phyloP scores from a whole-genome alignment of 2,888 invertebrate genomes.

The Hyles lineata region DNA sequence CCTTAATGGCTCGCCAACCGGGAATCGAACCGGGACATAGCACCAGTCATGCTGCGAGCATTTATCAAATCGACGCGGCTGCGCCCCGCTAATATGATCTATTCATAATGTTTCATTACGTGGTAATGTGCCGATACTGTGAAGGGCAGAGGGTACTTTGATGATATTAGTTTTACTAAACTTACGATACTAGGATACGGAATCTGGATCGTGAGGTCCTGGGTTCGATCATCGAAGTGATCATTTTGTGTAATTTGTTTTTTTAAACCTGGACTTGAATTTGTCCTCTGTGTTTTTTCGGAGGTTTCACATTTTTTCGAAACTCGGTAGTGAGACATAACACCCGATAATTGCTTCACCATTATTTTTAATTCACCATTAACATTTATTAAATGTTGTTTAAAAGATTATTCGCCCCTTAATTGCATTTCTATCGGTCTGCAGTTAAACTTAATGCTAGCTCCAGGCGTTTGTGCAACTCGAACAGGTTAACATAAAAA shows the following conservation, averaged over 20 bases:
- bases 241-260: too few species aligned
- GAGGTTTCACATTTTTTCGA: too few species aligned
- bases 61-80: conserved; percentile 78
- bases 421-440: not conserved
- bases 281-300: too few species aligned
- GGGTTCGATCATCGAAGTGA: too few species aligned
- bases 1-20: conserved; percentile 66
- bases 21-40: conserved; percentile 66
- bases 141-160: conserved; percentile 59
- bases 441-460: not conserved
- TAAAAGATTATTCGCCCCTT: conserved; percentile 36
- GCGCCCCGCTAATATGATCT: conserved; percentile 77
- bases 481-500: not conserved
- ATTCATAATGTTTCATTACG: conserved; percentile 84
- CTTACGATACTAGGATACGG: not conserved
- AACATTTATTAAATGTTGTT: conserved; percentile 33
- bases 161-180: not conserved
- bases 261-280: too few species aligned
- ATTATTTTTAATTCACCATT: conserved; percentile 38
- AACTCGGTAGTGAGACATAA: not conserved
- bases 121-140: conserved; percentile 62
- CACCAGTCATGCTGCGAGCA: conserved; percentile 74
- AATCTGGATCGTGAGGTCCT: too few species aligned
- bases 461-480: not conserved
- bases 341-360: not conserved